A percentile compares a stretch with the other conserved stretches of the same genome.
Conservation (phyloP, 2,113 vertebrate species). For the Cnemophilus loriae region DNA sequence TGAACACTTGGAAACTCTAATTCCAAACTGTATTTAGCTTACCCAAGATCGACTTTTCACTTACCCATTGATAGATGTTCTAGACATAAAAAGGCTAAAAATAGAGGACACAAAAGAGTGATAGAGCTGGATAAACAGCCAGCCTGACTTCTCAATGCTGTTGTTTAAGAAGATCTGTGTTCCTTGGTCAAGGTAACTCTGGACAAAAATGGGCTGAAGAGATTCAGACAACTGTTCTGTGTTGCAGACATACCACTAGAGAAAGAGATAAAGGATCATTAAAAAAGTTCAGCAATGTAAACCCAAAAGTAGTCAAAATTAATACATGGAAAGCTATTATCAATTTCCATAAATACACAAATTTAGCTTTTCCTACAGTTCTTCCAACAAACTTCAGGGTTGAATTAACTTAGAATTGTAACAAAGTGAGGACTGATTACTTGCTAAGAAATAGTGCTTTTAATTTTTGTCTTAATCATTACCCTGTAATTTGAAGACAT, state of each 20-base stretch:
- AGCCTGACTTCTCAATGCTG: conserved; percentile 93
- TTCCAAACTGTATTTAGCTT: neutral
- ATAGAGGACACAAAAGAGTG: conserved; percentile 92
- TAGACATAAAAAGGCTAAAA: conserved; percentile 92
- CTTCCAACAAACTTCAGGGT: neutral
- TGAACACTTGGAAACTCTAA: neutral
- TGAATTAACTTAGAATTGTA: neutral
- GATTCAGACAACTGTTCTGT: conserved; percentile 85
- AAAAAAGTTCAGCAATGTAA: neutral
- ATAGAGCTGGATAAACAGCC: conserved; percentile 96
- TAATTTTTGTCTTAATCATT: neutral
- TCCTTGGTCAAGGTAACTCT: conserved; percentile 88
- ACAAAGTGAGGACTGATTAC: neutral
- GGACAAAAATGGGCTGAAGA: conserved; percentile 83
- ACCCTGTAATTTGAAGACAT: neutral
- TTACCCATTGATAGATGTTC: conserved; percentile 98
- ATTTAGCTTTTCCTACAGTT: neutral
- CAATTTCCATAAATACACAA: neutral
- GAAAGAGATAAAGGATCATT: conserved; percentile 25
- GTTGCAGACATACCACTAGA: conserved; percentile 90
- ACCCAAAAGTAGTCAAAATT: neutral
- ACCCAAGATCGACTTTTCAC: neutral
- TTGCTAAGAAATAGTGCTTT: neutral
- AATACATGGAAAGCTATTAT: neutral
- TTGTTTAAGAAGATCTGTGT: conserved; percentile 88